Base-by-base conservation (phyloP, 2,888 invertebrate genomes). In the Rutpela maculata region DNA sequence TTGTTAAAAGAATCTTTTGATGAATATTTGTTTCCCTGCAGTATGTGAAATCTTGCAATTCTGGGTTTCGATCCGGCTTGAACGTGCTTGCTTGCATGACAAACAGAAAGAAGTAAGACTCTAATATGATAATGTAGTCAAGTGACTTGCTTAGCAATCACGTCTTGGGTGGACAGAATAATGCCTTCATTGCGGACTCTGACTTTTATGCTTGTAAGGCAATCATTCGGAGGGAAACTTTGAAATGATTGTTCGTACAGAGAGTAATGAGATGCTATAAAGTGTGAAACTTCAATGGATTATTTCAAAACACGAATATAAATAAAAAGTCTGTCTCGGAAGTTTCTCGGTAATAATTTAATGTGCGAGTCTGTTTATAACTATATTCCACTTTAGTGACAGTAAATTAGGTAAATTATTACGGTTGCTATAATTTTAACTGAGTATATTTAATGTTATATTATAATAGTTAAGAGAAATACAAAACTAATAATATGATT, bases 101-200 rank as follows among this genome's bases (percentile, higher is more conserved):
- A 50, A 50, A n/a, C 50, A 5, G 43, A 50, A 50, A 5, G n/a
- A 6, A 50, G 50, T 50, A 1, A n/a, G n/a, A 12, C 15, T n/a
- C 3, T 50, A 50, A 50, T n/a, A 50, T 50, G n/a, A 50, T 50
- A 50, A 50, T 50, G 50, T n/a, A n/a, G 31, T 3, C 7, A 35
- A 26, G 12, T 15, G 43, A 38, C 38, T 38, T 10, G 11, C 50
- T 50, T 50, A 50, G 5, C n/a, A 50, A 15, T 50, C 50, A 50
- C n/a, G 50, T 50, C 50, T 50, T n/a, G 50, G 50, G n/a, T n/a
- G 50, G 50, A 50, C 50, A 50, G 50, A 50, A 50, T 50, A 50
- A 50, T 50, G n/a, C 50, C 50, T n/a, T 50, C n/a, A 50, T n/a
- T 50, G 50, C n/a, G n/a, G 50, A 50, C 6, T n/a, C 15, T 50